Conservation (phyloP, 2,888 invertebrate species). For the Rhamnusium bicolor region DNA sequence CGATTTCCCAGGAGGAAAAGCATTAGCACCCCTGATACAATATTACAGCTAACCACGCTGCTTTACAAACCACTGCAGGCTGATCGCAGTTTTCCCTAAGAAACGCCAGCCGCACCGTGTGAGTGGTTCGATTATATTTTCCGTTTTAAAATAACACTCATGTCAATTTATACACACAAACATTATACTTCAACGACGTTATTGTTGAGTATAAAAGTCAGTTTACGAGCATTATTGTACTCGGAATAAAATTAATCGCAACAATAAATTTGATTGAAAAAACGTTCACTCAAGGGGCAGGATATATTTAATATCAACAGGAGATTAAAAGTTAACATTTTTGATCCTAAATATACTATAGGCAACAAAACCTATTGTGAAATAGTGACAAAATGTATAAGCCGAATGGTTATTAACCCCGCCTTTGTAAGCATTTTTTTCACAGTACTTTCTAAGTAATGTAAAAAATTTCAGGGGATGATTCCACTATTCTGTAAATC, state of each 20-base stretch:
- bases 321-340: neutral
- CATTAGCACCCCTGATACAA: conserved; percentile 63
- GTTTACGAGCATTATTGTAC: neutral
- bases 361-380: neutral
- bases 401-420: neutral
- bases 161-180: conserved; percentile 26
- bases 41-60: conserved; percentile 60
- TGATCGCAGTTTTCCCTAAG: conserved; percentile 43
- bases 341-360: too few relatives aligned
- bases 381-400: neutral
- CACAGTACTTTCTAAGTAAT: too few relatives aligned
- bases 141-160: conserved; percentile 46
- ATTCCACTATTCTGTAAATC: too few relatives aligned
- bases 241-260: neutral
- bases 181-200: neutral
- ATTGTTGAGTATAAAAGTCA: neutral
- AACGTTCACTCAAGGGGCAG: neutral
- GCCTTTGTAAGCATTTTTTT: too few relatives aligned
- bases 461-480: too few relatives aligned
- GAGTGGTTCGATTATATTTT: conserved; percentile 50
- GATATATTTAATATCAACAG: neutral
- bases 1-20: conserved; percentile 61
- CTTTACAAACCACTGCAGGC: conserved; percentile 58
- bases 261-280: neutral
- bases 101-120: conserved; percentile 37